Percentiles rank a stretch among this genome's conserved stretches.
phyloP scores from a whole-genome alignment of 2,888 invertebrate species.

The Anaspis maculata region DNA sequence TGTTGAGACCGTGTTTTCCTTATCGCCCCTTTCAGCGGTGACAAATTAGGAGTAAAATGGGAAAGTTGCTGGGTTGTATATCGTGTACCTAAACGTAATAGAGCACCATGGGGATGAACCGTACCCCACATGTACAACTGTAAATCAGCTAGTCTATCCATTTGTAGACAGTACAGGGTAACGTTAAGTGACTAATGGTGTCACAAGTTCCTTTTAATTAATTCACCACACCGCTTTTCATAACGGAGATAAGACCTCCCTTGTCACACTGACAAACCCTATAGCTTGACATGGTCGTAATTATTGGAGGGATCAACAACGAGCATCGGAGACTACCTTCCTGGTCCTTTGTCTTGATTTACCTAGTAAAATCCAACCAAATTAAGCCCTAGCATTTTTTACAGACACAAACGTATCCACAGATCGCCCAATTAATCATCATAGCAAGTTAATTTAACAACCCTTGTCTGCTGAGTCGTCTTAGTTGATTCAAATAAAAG shows the following conservation, averaged over 20 bases:
- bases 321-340: conserved; percentile 12
- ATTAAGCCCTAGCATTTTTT: conserved; percentile 20
- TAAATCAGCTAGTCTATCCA: conserved; percentile 36
- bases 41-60: conserved; percentile 6
- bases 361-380: conserved; percentile 18
- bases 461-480: too few species aligned
- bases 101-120: conserved; percentile 4
- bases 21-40: conserved; percentile 7
- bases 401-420: conserved; percentile 7
- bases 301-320: conserved; percentile 15
- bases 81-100: conserved; percentile 4
- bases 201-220: conserved; percentile 39
- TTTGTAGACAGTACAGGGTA: conserved; percentile 33
- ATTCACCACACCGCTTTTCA: conserved; percentile 37
- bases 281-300: conserved; percentile 16
- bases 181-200: conserved; percentile 40
- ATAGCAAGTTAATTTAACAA: too few species aligned
- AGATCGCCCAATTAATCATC: conserved; percentile 10
- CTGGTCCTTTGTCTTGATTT: conserved; percentile 15
- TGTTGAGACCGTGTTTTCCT: conserved; percentile 1
- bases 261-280: conserved; percentile 25
- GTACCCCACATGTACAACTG: conserved; percentile 25
- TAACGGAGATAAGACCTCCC: conserved; percentile 35
- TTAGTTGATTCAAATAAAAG: too few species aligned
- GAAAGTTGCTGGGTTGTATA: conserved; percentile 8